Evolutionary conservation across 2,888 invertebrate genomes (phyloP).

Genomic region (Luperina testacea): DNA sequence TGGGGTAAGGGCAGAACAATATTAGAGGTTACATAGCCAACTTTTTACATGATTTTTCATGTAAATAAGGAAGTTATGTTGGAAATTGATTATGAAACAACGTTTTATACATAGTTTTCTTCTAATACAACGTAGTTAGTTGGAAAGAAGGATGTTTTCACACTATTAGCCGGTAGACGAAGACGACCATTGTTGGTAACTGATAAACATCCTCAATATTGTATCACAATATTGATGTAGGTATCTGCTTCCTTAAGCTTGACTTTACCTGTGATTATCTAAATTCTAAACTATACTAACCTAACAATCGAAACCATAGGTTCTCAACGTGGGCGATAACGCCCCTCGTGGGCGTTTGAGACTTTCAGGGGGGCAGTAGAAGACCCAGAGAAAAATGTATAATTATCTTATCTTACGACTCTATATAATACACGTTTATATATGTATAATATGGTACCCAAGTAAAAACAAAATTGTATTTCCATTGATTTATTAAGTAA

Average conservation of each 20-base stretch:
- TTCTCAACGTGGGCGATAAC: not conserved
- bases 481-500: no score
- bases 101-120: not conserved
- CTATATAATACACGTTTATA: no score
- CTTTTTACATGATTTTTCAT: not conserved
- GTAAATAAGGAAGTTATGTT: not conserved
- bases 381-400: no score
- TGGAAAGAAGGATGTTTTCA: slow-evolving; percentile 40
- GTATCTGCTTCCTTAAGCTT: slow-evolving; percentile 12
- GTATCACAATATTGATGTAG: slow-evolving; percentile 30
- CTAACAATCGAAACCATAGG: not conserved
- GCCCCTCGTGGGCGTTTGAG: no score
- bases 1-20: no score
- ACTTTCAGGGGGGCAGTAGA: no score
- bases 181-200: slow-evolving; percentile 37
- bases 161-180: not conserved
- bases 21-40: no score
- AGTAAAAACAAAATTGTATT: no score
- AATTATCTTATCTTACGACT: no score
- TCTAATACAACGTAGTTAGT: slow-evolving; percentile 16
- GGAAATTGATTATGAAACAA: not conserved
- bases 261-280: not conserved
- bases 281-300: no score
- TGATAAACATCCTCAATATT: slow-evolving; percentile 36
- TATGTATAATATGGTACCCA: no score